Evolutionary conservation across 23 tunicate genomes (phyloP).

Genomic region (Trididemnum miniatum): DNA sequence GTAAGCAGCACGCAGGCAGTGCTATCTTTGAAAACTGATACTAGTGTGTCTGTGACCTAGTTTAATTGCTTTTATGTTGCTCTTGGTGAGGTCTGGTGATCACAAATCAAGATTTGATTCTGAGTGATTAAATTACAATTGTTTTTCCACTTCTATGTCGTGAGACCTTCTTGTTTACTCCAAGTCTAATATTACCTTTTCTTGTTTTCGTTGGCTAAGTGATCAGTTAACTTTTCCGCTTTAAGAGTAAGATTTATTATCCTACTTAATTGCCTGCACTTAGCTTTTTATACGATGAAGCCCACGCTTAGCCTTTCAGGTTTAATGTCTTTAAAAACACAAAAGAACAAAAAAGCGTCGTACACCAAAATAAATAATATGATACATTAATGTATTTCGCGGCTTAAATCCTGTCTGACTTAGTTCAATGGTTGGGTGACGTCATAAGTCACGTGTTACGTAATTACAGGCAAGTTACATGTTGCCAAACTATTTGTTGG

Average conservation of each 20-base stretch:
- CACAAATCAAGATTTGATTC: too few species aligned
- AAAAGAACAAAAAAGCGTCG: background rate
- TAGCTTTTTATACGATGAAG: background rate
- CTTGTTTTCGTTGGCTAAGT: background rate
- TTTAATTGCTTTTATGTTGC: too few species aligned
- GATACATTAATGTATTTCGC: background rate
- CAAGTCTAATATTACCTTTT: background rate
- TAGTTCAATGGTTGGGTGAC: too few species aligned
- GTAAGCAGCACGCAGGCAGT: too few species aligned
- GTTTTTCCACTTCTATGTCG: background rate
- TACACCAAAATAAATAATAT: background rate
- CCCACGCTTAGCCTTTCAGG: background rate
- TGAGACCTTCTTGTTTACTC: background rate
- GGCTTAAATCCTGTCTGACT: too few species aligned
- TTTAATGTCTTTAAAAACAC: background rate
- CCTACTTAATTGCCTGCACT: background rate
- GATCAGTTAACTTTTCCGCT: background rate
- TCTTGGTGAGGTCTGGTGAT: too few species aligned
- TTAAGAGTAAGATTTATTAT: too few species aligned
- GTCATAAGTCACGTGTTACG: too few species aligned
- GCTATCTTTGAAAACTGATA: too few species aligned
- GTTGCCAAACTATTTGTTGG: too few species aligned
- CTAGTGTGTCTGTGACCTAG: too few species aligned
- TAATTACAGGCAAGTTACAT: too few species aligned
- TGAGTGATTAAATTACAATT: background rate